Base-by-base conservation (phyloP, 2,113 vertebrate genomes). In the Anhinga anhinga region DNA sequence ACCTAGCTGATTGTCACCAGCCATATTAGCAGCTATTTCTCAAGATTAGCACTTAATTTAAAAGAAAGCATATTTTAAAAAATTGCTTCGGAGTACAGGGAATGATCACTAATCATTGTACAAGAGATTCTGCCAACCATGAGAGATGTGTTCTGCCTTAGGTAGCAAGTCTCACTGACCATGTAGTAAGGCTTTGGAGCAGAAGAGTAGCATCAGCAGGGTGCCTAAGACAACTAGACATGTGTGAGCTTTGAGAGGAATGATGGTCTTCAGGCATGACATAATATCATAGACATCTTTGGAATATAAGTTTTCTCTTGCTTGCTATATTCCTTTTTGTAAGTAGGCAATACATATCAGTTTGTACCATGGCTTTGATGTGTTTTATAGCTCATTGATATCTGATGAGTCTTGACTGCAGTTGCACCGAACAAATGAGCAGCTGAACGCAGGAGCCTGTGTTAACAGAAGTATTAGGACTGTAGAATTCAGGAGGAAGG, bases 61-160 rank as follows among this genome's bases (percentile, higher is more conserved):
- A 67, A 82, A 59, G 25, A 59, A 62, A 59, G 7, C 6, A 1
- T 52, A 9, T 66, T 95, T 87, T 13, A 10, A 52, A 76, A 69
- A 69, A 15, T 16, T 45, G 10, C 36, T 72, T 76, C 67, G 49
- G 13, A 69, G 73, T 19, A 82, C 13, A 62, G 15, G 13, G 34
- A 83, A 49, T 2, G 66, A 14, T 76, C 1, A 0, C 15, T n/a
- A 29, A 0, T 58, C 2, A 1, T 23, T 44, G 12, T 20, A 38
- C 67, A 73, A 84, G 17, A 50, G 19, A 62, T 82, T 81, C 81
- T 89, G 42, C 59, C 45, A 81, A 2, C 29, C 6, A 1, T 27
- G 10, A 59, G 27, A 83, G 15, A 1, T 45, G 12, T 19, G 16
- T 53, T 65, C 16, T 90, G n/a, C 40, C 67, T 17, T 19, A 18